Conservation (phyloP, 2,888 invertebrate genomes). For the Acronicta psi region DNA sequence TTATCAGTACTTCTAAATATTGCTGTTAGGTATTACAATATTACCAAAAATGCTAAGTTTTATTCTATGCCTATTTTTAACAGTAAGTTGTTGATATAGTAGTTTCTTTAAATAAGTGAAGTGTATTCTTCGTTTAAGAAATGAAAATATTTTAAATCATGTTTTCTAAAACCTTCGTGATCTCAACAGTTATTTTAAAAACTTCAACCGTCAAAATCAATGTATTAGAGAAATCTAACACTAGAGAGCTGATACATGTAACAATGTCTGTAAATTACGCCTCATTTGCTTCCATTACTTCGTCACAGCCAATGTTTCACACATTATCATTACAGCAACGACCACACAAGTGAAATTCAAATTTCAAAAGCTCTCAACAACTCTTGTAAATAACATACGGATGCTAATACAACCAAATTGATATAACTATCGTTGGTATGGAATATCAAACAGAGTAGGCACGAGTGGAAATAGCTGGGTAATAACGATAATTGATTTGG, state of each 20-base stretch:
- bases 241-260: not conserved
- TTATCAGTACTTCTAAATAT: too few relatives aligned
- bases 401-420: constrained; percentile 78
- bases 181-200: too few relatives aligned
- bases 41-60: too few relatives aligned
- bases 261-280: constrained; percentile 24
- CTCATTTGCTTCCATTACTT: constrained; percentile 45
- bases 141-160: too few relatives aligned
- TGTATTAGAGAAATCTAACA: not conserved
- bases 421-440: constrained; percentile 75
- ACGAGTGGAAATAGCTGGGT: constrained; percentile 66
- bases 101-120: too few relatives aligned
- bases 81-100: too few relatives aligned
- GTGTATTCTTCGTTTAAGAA: too few relatives aligned
- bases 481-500: constrained; percentile 73
- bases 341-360: constrained; percentile 58
- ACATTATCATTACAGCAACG: constrained; percentile 32
- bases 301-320: constrained; percentile 46
- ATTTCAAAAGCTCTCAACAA: constrained; percentile 46
- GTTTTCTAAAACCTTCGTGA: too few relatives aligned
- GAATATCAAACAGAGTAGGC: constrained; percentile 68
- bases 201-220: too few relatives aligned
- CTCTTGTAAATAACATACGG: constrained; percentile 47
- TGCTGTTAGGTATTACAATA: too few relatives aligned
- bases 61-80: too few relatives aligned